Conservation (phyloP, 1,140 invertebrate genomes). For the Bombus consobrinus region DNA sequence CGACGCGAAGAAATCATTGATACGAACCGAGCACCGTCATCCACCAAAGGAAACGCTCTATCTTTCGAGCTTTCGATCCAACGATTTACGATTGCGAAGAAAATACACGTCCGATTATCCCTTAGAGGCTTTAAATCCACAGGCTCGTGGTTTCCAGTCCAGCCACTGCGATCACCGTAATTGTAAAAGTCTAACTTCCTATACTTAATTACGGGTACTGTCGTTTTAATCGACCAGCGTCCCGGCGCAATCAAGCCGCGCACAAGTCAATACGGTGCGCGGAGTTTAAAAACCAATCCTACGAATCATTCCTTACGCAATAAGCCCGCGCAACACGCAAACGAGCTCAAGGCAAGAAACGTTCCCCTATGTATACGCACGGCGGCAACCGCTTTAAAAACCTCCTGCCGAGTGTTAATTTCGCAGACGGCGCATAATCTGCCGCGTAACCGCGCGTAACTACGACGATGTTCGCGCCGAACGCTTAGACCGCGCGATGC, state of each 20-base stretch:
- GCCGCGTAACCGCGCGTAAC: slow-evolving; percentile 43
- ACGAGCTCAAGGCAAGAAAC: neutral
- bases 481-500: neutral
- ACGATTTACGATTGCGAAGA: no score
- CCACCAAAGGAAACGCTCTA: neutral
- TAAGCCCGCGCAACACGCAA: neutral
- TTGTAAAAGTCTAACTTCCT: no score
- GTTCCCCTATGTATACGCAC: neutral
- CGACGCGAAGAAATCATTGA: neutral
- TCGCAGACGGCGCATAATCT: slow-evolving; percentile 18
- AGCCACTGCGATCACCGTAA: no score
- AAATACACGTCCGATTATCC: no score
- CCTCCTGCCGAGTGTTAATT: slow-evolving; percentile 24
- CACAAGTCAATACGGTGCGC: neutral
- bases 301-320: slow-evolving; percentile 18
- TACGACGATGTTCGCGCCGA: neutral
- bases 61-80: neutral
- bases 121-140: no score
- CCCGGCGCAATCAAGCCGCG: no score
- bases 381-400: slow-evolving; percentile 14
- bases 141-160: no score
- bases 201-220: no score
- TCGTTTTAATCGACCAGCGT: no score
- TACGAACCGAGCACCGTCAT: neutral
- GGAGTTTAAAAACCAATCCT: neutral